phyloP scores from a whole-genome alignment of 1,140 invertebrate genomes.

The Zaprionus camerounensis region DNA sequence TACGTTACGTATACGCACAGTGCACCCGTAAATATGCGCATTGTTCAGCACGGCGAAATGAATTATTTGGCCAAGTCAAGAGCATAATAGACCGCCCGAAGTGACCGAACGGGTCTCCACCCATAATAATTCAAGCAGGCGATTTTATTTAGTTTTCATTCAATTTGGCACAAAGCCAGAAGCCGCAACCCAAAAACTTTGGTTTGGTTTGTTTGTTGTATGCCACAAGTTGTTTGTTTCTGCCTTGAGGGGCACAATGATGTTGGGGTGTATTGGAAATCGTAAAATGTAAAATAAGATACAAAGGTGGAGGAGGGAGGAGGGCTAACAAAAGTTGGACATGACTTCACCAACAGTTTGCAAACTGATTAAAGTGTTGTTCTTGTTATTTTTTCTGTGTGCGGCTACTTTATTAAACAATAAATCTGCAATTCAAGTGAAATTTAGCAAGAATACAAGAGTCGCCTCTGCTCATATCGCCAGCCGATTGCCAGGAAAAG shows the following conservation, averaged over 20 bases:
- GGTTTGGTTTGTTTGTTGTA: slow-evolving; percentile 2
- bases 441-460: background rate
- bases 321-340: slow-evolving; percentile 28
- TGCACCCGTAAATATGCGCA: slow-evolving; percentile 62
- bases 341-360: slow-evolving; percentile 12
- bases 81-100: slow-evolving; percentile 7
- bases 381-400: background rate
- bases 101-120: slow-evolving; percentile 8
- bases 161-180: slow-evolving; percentile 32
- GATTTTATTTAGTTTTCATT: slow-evolving; percentile 26
- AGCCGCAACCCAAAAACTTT: background rate
- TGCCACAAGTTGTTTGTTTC: slow-evolving; percentile 44
- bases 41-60: slow-evolving; percentile 47
- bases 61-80: slow-evolving; percentile 29
- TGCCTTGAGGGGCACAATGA: background rate
- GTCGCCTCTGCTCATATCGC: background rate
- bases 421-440: background rate
- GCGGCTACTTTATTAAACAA: background rate
- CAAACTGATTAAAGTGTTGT: slow-evolving; percentile 33
- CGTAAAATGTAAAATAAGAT: slow-evolving; percentile 36
- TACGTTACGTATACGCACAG: slow-evolving; percentile 56
- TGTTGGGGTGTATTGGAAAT: background rate
- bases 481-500: background rate
- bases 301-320: slow-evolving; percentile 10
- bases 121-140: slow-evolving; percentile 21